Evolutionary conservation across 2,888 invertebrate species (phyloP).

Genomic region (Scaptomyza polygonia): DNA sequence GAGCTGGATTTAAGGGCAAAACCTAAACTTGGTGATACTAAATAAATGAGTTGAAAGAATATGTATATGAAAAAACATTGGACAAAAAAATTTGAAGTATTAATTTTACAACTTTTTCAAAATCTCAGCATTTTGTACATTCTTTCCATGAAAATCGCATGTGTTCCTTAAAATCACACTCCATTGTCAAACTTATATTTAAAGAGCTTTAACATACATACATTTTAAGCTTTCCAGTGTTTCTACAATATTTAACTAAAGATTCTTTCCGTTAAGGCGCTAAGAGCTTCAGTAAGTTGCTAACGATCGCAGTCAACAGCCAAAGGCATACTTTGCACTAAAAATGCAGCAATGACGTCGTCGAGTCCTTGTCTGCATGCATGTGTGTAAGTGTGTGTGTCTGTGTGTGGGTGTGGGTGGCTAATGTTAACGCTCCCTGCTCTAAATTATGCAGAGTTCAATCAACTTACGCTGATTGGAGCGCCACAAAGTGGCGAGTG

Average conservation of each 20-base stretch:
- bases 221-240: constrained; percentile 13
- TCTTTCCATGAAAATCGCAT: no score
- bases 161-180: no score
- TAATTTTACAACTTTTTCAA: constrained; percentile 24
- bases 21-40: constrained; percentile 15
- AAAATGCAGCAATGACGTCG: constrained; percentile 19
- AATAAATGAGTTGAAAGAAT: neutral
- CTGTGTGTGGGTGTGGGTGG: constrained; percentile 13
- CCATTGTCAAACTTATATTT: no score
- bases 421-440: constrained; percentile 23
- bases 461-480: constrained; percentile 67
- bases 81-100: neutral
- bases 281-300: constrained; percentile 34
- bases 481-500: constrained; percentile 62
- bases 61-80: neutral
- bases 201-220: neutral
- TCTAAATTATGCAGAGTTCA: constrained; percentile 69
- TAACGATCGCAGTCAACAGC: constrained; percentile 56
- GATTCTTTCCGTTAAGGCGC: constrained; percentile 33
- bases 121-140: no score
- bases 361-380: constrained; percentile 23
- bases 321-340: constrained; percentile 27
- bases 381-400: neutral
- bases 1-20: constrained; percentile 21
- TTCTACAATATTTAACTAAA: constrained; percentile 22